A percentile compares a stretch with the other conserved stretches of the same genome.
These are phyloP conservation scores for Rotaria sp. DNA, from an alignment of 2,888 invertebrate genomes.

Conservation along the genomic window DNA sequence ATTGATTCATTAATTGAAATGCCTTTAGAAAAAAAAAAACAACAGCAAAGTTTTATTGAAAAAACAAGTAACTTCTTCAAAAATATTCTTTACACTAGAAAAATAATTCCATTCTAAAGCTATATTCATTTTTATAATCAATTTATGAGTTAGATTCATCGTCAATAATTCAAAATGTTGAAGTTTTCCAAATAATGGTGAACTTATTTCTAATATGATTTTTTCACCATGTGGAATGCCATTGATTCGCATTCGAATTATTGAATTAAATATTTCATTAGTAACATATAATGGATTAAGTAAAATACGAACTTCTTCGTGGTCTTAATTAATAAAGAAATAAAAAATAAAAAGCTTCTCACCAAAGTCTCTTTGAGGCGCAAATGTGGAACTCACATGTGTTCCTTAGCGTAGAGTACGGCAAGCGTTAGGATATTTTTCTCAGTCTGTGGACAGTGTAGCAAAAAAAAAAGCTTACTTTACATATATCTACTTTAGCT, in stretches of 20 bases:
- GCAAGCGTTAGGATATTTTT: too few relatives aligned
- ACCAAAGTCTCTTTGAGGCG: too few relatives aligned
- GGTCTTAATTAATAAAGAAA: neutral
- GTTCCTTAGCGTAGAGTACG: too few relatives aligned
- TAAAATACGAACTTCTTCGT: neutral
- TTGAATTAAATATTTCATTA: neutral
- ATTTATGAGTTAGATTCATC: neutral
- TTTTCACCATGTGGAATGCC: neutral
- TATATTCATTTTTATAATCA: neutral
- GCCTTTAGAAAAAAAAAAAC: neutral
- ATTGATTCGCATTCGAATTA: neutral
- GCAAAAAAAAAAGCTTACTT: too few relatives aligned
- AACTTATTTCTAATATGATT: neutral
- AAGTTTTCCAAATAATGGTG: neutral
- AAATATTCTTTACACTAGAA: neutral
- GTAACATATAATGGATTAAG: neutral
- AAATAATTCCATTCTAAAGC: constrained; percentile 1
- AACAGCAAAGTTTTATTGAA: neutral
- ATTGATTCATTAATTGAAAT: neutral
- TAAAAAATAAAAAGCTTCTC: too few relatives aligned
- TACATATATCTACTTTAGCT: too few relatives aligned
- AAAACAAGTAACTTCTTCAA: neutral
- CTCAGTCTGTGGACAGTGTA: too few relatives aligned
- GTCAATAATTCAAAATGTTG: neutral
- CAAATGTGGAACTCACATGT: too few relatives aligned